These are phyloP conservation scores for Ectropis crepuscularia DNA, from an alignment of 2,888 invertebrate genomes.

Conservation along the genomic window DNA sequence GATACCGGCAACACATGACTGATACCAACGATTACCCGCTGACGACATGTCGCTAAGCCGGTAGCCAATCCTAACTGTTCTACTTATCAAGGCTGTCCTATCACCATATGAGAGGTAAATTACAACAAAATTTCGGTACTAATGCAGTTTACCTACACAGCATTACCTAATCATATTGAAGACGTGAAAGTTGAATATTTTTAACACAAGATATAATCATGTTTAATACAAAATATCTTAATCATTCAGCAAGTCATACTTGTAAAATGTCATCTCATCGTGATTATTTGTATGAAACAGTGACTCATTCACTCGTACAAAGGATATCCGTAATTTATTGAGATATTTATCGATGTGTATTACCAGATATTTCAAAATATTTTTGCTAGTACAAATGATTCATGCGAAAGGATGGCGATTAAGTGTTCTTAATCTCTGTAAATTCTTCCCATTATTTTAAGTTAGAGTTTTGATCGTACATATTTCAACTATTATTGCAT, in stretches of 20 bases:
- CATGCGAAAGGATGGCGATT: constrained; percentile 9
- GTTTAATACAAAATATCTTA: not conserved
- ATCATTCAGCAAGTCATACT: not conserved
- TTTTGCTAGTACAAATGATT: constrained; percentile 7
- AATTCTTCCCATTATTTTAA: constrained; percentile 6
- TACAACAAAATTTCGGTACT: not conserved
- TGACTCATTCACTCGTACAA: constrained; percentile 3
- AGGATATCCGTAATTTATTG: constrained; percentile 7
- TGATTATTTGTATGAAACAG: not conserved
- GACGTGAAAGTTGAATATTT: not conserved
- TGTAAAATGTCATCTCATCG: not conserved
- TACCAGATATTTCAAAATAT: constrained; percentile 11
- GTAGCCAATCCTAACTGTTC: constrained; percentile 36
- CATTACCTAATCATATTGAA: not conserved
- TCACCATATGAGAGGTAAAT: constrained; percentile 4
- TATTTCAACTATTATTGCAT: not conserved
- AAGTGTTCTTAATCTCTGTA: not conserved
- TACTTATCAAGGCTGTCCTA: constrained; percentile 16
- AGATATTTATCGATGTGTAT: constrained; percentile 15
- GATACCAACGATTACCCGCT: constrained; percentile 39
- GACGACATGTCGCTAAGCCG: constrained; percentile 25
- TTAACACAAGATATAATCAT: no score
- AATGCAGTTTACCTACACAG: not conserved
- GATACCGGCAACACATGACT: constrained; percentile 36
- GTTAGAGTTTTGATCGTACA: not conserved